Base-by-base conservation (phyloP, 2,888 invertebrate species). In the Erebia palarica region DNA sequence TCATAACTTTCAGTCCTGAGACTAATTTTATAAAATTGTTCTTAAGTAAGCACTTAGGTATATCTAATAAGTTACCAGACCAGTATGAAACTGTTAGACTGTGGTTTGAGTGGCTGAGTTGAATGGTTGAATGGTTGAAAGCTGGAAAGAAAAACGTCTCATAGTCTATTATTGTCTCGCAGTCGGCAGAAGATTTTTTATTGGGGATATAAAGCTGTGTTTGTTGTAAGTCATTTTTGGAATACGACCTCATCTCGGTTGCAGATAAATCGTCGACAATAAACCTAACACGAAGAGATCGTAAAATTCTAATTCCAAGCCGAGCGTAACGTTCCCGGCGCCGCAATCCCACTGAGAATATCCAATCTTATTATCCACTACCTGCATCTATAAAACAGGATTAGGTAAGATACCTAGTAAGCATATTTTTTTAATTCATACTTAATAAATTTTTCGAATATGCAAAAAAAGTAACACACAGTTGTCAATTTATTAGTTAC, bases 251-350 rank as follows among this genome's bases (percentile, higher is more conserved):
- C 91, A 90, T 90, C 90, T 89, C 86, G 90, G 89, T 87, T 86
- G 86, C 84, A 87, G 88, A 91, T 91, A 89, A 89, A 89, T 88
- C 84, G 81, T 87, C 86, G 87, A 89, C 90, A 87, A 85, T 91
- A 91, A 92, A 92, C 91, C 91, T 87, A 91, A 92, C 91, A 91
- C 91, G 91, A 91, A 92, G 90, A 91, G 90, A 86, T 84, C 86
- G 88, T 91, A 90, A 91, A 92, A 92, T 85, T 91, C 90, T 90
- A 90, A 91, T 92, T 91, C 85, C 85, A 89, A 87, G 86, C 86
- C 74, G 69, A 83, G 79, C 82, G 79, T 79, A 80, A 80, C 79
- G 79, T 76, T 77, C 77, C 78, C 73, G 78, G 81, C 79, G 65
- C 53, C 73, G 13, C 63, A 59, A 69, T 67, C 73, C 53, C 49